Evolutionary conservation across 2,113 vertebrate species (phyloP).

Genomic region (Zeus faber): DNA sequence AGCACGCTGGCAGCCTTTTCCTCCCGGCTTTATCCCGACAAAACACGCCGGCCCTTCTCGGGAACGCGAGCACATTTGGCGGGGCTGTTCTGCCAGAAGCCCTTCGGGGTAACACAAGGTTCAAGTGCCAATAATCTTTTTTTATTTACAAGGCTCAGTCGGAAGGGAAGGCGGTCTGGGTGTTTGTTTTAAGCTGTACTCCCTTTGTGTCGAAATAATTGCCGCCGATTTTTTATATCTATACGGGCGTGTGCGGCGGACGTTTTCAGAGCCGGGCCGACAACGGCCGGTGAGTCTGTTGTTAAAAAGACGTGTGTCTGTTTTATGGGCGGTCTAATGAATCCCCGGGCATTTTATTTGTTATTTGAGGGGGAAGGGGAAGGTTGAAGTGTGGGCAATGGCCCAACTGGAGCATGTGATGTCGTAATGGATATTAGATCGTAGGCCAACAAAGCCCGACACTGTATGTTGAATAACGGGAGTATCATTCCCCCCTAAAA

Average conservation of each 20-base stretch:
- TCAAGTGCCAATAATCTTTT: slow-evolving; percentile 31
- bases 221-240: slow-evolving; percentile 21
- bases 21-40: slow-evolving; percentile 2
- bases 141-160: slow-evolving; percentile 28
- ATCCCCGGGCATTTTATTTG: no score
- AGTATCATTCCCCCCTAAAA: slow-evolving; percentile 19
- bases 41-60: slow-evolving; percentile 2
- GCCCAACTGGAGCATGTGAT: no score
- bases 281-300: slow-evolving; percentile 35
- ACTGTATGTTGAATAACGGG: slow-evolving; percentile 23
- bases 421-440: no score
- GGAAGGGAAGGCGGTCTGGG: background rate
- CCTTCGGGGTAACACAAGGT: slow-evolving; percentile 15
- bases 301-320: slow-evolving; percentile 28
- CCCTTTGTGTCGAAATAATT: slow-evolving; percentile 12
- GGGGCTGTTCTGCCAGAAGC: slow-evolving; percentile 12
- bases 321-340: slow-evolving; percentile 48
- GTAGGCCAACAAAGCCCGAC: slow-evolving; percentile 23
- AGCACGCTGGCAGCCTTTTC: slow-evolving; percentile 3
- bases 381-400: no score
- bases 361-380: no score
- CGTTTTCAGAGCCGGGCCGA: slow-evolving; percentile 23
- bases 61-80: slow-evolving; percentile 14
- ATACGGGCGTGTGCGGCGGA: slow-evolving; percentile 14
- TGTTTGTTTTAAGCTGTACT: slow-evolving; percentile 15